Conservation (phyloP, 1,140 invertebrate species). For the Drosophila oshimai region DNA sequence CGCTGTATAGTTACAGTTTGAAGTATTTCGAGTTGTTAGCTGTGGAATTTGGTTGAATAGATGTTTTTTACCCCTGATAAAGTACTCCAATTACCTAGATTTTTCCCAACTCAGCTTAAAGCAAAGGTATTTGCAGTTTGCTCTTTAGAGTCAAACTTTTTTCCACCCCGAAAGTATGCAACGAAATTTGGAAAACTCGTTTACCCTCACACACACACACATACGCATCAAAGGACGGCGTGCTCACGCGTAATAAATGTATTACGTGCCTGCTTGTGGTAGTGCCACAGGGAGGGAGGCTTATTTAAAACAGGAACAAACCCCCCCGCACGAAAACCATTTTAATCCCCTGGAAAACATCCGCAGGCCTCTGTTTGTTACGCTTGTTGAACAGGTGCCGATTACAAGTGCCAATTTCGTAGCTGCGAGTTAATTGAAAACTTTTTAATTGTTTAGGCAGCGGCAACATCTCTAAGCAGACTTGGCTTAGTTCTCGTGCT, state of each 20-base stretch:
- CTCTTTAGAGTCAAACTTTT: slow-evolving; percentile 39
- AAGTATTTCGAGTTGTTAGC: too few species aligned
- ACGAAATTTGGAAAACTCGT: slow-evolving; percentile 61
- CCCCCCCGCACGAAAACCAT: slow-evolving; percentile 6
- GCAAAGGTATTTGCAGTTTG: slow-evolving; percentile 2
- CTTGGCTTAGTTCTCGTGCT: slow-evolving; percentile 45
- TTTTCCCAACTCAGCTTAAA: too few species aligned
- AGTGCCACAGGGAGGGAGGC: slow-evolving; percentile 25
- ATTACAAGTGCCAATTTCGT: slow-evolving; percentile 76
- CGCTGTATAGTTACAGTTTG: too few species aligned
- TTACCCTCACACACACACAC: slow-evolving; percentile 32
- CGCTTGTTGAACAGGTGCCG: slow-evolving; percentile 79
- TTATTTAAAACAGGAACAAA: slow-evolving; percentile 49
- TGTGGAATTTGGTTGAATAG: too few species aligned
- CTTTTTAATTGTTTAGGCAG: slow-evolving; percentile 71
- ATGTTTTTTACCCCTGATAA: too few species aligned
- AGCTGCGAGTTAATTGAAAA: slow-evolving; percentile 74
- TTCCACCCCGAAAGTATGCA: slow-evolving; percentile 59
- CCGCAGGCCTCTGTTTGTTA: slow-evolving; percentile 42
- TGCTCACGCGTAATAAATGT: slow-evolving; percentile 75
- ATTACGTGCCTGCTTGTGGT: slow-evolving; percentile 50
- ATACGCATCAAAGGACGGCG: slow-evolving; percentile 11
- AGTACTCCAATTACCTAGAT: neutral
- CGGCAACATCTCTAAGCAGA: slow-evolving; percentile 47
- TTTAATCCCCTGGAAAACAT: slow-evolving; percentile 8